These are phyloP conservation scores for Anseranas semipalmata DNA, from an alignment of 2,113 vertebrate species.

Conservation along the genomic window DNA sequence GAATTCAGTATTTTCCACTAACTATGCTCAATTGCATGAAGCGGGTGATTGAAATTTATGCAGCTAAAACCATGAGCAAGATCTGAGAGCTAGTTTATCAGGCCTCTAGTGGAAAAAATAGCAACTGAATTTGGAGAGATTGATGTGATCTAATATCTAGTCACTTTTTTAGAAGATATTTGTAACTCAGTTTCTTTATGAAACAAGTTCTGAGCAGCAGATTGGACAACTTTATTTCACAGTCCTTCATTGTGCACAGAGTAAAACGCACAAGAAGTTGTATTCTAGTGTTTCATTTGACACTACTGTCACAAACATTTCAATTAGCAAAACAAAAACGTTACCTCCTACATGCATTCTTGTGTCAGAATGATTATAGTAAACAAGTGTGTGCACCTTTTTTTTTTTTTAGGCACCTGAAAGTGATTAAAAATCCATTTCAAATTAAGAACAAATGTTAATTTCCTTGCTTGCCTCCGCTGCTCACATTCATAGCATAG, in stretches of 20 bases:
- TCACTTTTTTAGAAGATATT: background rate
- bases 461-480: slow-evolving; percentile 12
- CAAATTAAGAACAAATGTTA: slow-evolving; percentile 50
- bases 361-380: slow-evolving; percentile 23
- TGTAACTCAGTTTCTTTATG: background rate
- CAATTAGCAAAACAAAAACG: slow-evolving; percentile 16
- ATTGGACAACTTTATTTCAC: background rate
- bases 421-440: slow-evolving; percentile 63
- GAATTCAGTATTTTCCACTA: background rate
- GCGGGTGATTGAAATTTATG: background rate
- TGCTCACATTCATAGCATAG: background rate
- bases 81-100: background rate
- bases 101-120: background rate
- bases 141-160: background rate
- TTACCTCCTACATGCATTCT: slow-evolving; percentile 5
- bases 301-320: background rate
- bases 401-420: slow-evolving; percentile 42
- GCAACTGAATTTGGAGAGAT: background rate
- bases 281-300: background rate
- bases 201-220: background rate
- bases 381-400: background rate
- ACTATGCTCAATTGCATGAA: background rate
- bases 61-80: background rate
- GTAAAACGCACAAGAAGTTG: background rate
- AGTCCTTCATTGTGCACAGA: background rate